phyloP scores from a whole-genome alignment of 1,140 invertebrate species.

The Mamestra configurata region DNA sequence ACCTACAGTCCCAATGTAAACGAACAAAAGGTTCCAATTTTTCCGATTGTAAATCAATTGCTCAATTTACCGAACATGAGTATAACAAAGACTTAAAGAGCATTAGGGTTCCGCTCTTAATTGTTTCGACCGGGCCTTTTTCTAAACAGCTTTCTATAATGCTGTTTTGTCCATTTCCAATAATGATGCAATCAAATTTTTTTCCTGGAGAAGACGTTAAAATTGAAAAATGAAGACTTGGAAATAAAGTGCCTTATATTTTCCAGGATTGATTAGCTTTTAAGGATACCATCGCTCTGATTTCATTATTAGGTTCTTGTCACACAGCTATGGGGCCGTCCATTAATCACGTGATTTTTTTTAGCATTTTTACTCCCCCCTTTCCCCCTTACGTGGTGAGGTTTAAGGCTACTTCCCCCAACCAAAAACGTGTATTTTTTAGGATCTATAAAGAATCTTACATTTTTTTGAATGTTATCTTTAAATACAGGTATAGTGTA shows the following conservation, averaged over 20 bases:
- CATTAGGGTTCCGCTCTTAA: not conserved
- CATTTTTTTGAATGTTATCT: no score
- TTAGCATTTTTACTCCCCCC: no score
- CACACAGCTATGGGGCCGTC: no score
- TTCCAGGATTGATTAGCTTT: no score
- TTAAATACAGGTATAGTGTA: no score
- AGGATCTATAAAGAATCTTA: no score
- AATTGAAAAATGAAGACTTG: not conserved
- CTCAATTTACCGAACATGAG: not conserved
- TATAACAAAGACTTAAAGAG: slow-evolving; percentile 3
- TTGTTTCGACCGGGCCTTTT: not conserved
- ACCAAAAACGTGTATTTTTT: no score
- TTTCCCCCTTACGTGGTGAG: no score
- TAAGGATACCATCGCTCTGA: not conserved
- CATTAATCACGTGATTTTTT: no score
- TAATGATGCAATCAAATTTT: not conserved
- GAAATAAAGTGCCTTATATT: no score
- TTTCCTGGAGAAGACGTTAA: not conserved
- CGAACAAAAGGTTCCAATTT: not conserved
- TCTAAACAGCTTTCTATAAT: not conserved
- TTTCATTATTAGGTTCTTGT: not conserved
- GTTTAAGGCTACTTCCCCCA: no score
- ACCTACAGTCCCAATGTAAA: not conserved
- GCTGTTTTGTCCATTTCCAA: not conserved
- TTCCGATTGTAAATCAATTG: slow-evolving; percentile 13